Percentiles rank a stretch among this genome's conserved stretches.
phyloP scores from a whole-genome alignment of 1,140 invertebrate species.

The Cheumatopsyche charites region DNA sequence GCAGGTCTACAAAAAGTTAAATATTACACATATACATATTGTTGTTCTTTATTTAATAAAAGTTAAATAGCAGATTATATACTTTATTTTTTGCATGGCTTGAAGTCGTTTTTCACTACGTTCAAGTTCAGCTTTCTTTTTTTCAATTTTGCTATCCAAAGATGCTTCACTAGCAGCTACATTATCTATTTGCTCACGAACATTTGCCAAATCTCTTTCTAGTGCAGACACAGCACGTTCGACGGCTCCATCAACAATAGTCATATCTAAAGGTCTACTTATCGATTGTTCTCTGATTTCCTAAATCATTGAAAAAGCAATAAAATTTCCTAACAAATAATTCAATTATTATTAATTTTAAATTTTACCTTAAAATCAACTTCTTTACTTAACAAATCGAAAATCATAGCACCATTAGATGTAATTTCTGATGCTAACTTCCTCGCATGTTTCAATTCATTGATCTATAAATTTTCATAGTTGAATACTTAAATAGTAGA shows the following conservation, averaged over 20 bases:
- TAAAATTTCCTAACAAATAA: neutral
- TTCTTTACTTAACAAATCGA: constrained; percentile 91
- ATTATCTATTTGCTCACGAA: constrained; percentile 78
- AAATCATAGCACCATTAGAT: constrained; percentile 84
- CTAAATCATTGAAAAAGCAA: constrained; percentile 48
- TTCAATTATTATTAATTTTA: constrained; percentile 9
- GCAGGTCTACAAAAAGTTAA: constrained; percentile 74
- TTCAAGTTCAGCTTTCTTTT: constrained; percentile 87
- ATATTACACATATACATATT: neutral
- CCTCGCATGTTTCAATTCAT: constrained; percentile 86
- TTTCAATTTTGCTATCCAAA: constrained; percentile 90
- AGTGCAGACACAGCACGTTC: constrained; percentile 72
- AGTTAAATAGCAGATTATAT: constrained; percentile 6
- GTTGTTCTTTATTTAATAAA: neutral
- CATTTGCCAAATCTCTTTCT: constrained; percentile 74
- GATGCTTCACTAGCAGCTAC: constrained; percentile 84
- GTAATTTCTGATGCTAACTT: constrained; percentile 91
- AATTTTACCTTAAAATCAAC: constrained; percentile 76
- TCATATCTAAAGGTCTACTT: constrained; percentile 79
- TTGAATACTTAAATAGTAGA: neutral
- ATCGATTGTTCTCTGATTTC: constrained; percentile 59
- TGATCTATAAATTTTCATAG: constrained; percentile 59
- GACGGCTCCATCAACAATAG: constrained; percentile 78
- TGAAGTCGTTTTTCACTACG: constrained; percentile 91
- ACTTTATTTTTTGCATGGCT: constrained; percentile 92